Evolutionary conservation across 1,140 invertebrate genomes (phyloP).

Genomic region (Chionoecetes opilio): DNA sequence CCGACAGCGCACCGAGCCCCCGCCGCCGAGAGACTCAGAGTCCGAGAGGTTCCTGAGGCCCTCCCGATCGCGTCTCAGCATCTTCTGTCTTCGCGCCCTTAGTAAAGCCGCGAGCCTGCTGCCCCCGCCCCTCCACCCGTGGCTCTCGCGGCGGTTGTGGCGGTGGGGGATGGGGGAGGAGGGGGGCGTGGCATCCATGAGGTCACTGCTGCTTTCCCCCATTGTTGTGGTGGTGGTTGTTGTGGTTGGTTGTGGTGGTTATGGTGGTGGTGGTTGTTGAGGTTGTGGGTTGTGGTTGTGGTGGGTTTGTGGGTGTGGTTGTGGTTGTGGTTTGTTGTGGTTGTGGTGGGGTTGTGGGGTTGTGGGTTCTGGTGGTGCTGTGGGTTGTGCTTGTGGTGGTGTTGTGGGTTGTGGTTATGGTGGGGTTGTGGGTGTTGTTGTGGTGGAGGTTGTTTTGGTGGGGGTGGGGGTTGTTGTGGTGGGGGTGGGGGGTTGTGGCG

Average conservation of each 20-base stretch:
- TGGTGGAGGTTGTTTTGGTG: background rate
- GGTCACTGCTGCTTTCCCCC: conserved; percentile 68
- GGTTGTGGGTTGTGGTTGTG: too few relatives aligned
- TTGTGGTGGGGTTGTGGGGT: too few relatives aligned
- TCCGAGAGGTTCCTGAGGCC: conserved; percentile 28
- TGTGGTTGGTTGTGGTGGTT: background rate
- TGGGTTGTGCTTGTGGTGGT: background rate
- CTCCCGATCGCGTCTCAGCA: conserved; percentile 34
- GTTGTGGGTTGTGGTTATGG: too few relatives aligned
- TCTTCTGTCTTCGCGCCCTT: conserved; percentile 35
- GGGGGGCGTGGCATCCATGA: conserved; percentile 59
- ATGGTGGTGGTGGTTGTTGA: background rate
- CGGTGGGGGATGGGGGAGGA: conserved; percentile 37
- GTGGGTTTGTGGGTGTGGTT: background rate
- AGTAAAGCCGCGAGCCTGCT: conserved; percentile 57
- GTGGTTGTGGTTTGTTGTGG: too few relatives aligned
- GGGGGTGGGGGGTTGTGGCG: too few relatives aligned
- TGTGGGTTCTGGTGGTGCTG: background rate
- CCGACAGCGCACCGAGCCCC: conserved; percentile 46
- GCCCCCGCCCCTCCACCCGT: conserved; percentile 25
- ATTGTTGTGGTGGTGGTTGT: conserved; percentile 35
- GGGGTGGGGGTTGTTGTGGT: too few relatives aligned
- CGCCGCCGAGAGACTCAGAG: conserved; percentile 44
- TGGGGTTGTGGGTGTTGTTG: background rate
- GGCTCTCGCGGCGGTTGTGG: background rate